phyloP scores from a whole-genome alignment of 2,888 invertebrate genomes.

The Thecocarcelia acutangulata region DNA sequence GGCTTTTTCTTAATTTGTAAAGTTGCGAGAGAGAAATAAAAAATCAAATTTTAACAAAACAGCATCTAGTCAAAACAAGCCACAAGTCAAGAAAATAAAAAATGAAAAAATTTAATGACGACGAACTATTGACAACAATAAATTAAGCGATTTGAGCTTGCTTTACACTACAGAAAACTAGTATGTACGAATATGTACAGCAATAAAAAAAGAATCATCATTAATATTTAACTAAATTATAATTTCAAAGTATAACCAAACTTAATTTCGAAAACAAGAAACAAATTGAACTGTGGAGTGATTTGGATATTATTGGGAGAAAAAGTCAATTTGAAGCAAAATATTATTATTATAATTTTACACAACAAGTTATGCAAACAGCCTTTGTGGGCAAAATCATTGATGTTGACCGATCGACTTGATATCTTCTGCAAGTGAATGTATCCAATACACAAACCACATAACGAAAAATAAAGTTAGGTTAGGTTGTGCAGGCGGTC shows the following conservation, averaged over 20 bases:
- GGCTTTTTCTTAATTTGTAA: conserved; percentile 33
- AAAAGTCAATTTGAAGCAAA: no score
- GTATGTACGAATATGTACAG: neutral
- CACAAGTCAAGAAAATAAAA: conserved; percentile 17
- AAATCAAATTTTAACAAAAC: conserved; percentile 24
- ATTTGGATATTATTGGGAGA: no score
- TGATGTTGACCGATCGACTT: no score
- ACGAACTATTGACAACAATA: conserved; percentile 53
- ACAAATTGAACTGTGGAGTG: no score
- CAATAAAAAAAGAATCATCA: conserved; percentile 5
- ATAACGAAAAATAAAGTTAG: no score
- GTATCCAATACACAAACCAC: no score
- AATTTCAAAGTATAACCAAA: conserved; percentile 42
- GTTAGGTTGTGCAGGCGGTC: no score
- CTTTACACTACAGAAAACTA: conserved; percentile 27
- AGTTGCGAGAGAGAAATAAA: conserved; percentile 20
- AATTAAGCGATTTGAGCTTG: conserved; percentile 51
- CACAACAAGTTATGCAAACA: no score
- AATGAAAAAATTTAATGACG: conserved; percentile 28
- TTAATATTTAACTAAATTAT: conserved; percentile 45
- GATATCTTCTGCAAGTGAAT: no score
- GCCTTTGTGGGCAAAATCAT: no score
- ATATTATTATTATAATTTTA: no score
- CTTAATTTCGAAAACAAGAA: no score
- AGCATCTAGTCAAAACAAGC: conserved; percentile 28